A percentile compares a stretch with the other conserved stretches of the same genome.
These are phyloP conservation scores for Rhincodon typus DNA, from an alignment of 2,797 vertebrate species.

Conservation along the genomic window DNA sequence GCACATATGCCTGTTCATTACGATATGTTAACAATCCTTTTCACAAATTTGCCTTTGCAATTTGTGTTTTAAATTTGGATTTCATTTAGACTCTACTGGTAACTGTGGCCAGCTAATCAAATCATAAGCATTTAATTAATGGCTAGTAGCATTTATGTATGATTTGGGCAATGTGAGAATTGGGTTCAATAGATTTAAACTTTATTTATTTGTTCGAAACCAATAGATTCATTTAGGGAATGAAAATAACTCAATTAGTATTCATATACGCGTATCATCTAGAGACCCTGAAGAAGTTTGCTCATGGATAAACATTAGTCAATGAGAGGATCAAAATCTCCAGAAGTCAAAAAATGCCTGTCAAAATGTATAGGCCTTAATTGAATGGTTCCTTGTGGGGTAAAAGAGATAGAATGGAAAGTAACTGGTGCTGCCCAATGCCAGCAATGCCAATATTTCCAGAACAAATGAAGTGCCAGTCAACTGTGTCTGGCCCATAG, in stretches of 20 bases:
- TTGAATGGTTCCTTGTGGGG: neutral
- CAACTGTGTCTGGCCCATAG: neutral
- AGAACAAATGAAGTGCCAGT: neutral
- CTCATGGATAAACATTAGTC: neutral
- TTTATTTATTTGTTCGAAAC: neutral
- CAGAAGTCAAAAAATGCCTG: neutral
- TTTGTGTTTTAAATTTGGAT: neutral
- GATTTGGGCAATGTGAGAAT: neutral
- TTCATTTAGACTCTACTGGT: neutral
- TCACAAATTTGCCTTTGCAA: neutral
- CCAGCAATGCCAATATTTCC: no score
- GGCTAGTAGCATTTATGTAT: neutral
- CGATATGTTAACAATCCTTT: neutral
- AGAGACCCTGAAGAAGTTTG: neutral
- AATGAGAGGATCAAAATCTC: neutral
- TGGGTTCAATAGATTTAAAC: neutral
- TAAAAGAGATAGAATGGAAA: neutral
- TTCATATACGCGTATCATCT: neutral
- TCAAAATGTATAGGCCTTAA: neutral
- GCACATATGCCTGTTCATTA: neutral
- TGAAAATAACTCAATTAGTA: neutral
- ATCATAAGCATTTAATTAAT: neutral
- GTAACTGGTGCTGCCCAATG: no score
- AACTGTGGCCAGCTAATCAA: neutral
- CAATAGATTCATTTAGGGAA: neutral